phyloP scores from a whole-genome alignment of 37 sponge, comb jelly and placozoan genomes.

The Aphrocallistes beatrix region DNA sequence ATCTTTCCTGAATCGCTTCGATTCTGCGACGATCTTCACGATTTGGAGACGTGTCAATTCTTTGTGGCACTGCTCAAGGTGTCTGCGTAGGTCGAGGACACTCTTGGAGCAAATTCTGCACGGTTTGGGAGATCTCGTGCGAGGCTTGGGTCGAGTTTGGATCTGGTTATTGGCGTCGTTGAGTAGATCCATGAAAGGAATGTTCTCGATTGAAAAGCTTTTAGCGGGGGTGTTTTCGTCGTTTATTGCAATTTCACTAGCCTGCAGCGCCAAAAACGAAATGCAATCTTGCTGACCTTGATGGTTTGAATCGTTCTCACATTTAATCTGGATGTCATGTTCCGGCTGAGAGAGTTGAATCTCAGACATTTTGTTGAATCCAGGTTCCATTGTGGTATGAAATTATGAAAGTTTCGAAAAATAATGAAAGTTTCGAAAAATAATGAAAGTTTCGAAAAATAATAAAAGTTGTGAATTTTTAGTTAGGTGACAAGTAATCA shows the following conservation, averaged over 20 bases:
- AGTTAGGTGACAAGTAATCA: too few species aligned
- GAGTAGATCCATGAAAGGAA: conserved; percentile 10
- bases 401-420: too few species aligned
- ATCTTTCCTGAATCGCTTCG: not conserved
- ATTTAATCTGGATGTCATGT: too few species aligned
- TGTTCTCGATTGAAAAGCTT: not conserved
- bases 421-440: too few species aligned
- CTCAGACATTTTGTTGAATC: too few species aligned
- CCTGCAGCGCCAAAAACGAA: not conserved
- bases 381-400: too few species aligned
- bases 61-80: not conserved
- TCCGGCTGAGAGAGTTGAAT: too few species aligned
- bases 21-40: not conserved
- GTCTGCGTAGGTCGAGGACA: not conserved
- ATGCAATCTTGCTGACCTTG: too few species aligned
- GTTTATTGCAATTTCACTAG: not conserved
- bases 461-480: too few species aligned
- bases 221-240: not conserved
- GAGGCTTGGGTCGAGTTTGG: not conserved
- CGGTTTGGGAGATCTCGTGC: not conserved
- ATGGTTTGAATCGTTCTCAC: not conserved
- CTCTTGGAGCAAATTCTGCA: not conserved
- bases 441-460: too few species aligned
- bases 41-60: not conserved
- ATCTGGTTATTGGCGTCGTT: not conserved